Conservation (phyloP, 2,797 vertebrate genomes). For the Hypotaenidia okinawae region DNA sequence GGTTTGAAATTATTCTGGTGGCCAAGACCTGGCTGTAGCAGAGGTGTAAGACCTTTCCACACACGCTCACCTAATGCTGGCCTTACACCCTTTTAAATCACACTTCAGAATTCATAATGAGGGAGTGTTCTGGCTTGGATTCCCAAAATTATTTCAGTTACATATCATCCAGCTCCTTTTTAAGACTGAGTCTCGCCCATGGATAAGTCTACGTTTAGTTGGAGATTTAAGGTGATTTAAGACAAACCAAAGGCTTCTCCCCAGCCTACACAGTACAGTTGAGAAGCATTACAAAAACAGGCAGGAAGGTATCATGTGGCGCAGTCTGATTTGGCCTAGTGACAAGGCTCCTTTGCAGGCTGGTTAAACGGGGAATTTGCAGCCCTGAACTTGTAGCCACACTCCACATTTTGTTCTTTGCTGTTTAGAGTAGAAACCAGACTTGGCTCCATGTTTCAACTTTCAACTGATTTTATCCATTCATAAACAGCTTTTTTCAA, state of each 20-base stretch:
- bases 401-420: not conserved
- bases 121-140: not conserved
- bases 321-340: not conserved
- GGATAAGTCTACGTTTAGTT: not conserved
- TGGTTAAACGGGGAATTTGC: not conserved
- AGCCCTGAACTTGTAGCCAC: not conserved
- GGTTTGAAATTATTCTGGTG: not conserved
- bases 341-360: not conserved
- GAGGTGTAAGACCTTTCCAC: not conserved
- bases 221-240: not conserved
- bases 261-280: not conserved
- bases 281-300: not conserved
- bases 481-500: not conserved
- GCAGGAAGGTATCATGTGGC: not conserved
- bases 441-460: not conserved
- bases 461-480: not conserved
- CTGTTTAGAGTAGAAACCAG: not conserved
- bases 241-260: not conserved
- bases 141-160: not conserved
- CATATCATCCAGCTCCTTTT: not conserved
- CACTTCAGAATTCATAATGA: not conserved
- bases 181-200: not conserved
- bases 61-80: not conserved
- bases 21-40: fast-evolving
- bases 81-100: not conserved